Conservation (phyloP, 2,888 invertebrate species). For the Aphrophora alni region DNA sequence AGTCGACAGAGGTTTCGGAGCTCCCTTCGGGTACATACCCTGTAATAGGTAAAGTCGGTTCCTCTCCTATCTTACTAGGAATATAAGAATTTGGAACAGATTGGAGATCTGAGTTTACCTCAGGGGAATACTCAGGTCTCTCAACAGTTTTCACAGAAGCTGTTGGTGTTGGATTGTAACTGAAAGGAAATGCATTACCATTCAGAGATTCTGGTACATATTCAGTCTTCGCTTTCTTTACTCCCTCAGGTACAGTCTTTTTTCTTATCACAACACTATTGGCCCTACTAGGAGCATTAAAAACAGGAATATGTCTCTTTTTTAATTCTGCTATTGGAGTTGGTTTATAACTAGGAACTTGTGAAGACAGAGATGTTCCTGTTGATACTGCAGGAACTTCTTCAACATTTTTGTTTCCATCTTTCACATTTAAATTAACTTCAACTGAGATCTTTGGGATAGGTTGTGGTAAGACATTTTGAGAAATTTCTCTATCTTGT, state of each 20-base stretch:
- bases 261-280: not conserved
- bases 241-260: not conserved
- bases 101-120: not conserved
- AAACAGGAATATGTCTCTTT: constrained; percentile 52
- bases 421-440: not conserved
- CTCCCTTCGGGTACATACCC: not conserved
- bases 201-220: not conserved
- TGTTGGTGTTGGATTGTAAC: not conserved
- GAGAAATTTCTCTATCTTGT: not conserved
- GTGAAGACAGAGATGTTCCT: not conserved
- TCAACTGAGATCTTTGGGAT: not conserved
- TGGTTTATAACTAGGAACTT: constrained; percentile 63
- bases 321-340: constrained; percentile 69
- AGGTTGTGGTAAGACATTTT: not conserved
- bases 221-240: not conserved
- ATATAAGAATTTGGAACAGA: not conserved
- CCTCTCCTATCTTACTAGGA: not conserved
- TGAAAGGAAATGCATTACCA: not conserved
- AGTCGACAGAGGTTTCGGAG: not conserved
- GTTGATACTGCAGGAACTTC: not conserved
- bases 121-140: not conserved
- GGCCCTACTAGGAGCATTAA: constrained; percentile 37
- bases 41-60: not conserved
- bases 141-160: not conserved
- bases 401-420: not conserved